These are phyloP conservation scores for Ormyrus rosae DNA, from an alignment of 2,888 invertebrate species.

Conservation along the genomic window DNA sequence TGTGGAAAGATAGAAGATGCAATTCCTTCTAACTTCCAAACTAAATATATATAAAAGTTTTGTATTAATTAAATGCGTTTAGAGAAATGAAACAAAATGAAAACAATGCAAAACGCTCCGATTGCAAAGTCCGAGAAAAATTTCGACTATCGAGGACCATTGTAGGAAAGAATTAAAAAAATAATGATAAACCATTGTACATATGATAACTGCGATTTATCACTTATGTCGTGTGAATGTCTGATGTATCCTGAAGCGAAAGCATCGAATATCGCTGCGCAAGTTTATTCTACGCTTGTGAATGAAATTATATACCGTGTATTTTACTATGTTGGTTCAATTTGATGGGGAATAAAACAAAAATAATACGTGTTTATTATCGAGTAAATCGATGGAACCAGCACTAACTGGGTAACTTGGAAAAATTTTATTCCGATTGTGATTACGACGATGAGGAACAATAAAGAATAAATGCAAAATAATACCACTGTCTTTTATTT, in stretches of 20 bases:
- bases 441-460: slow-evolving; percentile 32
- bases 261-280: slow-evolving; percentile 44
- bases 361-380: slow-evolving; percentile 35
- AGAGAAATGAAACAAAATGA: not conserved
- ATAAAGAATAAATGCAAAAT: slow-evolving; percentile 19
- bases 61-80: slow-evolving; percentile 31
- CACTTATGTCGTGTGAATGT: slow-evolving; percentile 32
- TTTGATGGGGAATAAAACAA: slow-evolving; percentile 20
- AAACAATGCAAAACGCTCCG: slow-evolving; percentile 10
- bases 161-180: slow-evolving; percentile 35
- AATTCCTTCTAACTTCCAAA: slow-evolving; percentile 29
- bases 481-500: no score
- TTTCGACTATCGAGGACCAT: slow-evolving; percentile 52
- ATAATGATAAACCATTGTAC: slow-evolving; percentile 33
- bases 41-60: slow-evolving; percentile 34
- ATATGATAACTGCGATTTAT: slow-evolving; percentile 45
- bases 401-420: not conserved
- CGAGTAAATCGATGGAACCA: slow-evolving; percentile 19
- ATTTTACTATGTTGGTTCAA: slow-evolving; percentile 52
- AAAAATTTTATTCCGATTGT: slow-evolving; percentile 14
- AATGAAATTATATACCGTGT: slow-evolving; percentile 53
- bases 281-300: slow-evolving; percentile 54
- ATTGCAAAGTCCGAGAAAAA: slow-evolving; percentile 28
- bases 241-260: slow-evolving; percentile 34
- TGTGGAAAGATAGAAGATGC: not conserved